Evolutionary conservation across 1,140 invertebrate species (phyloP).

Genomic region (Saxidomus purpurata): DNA sequence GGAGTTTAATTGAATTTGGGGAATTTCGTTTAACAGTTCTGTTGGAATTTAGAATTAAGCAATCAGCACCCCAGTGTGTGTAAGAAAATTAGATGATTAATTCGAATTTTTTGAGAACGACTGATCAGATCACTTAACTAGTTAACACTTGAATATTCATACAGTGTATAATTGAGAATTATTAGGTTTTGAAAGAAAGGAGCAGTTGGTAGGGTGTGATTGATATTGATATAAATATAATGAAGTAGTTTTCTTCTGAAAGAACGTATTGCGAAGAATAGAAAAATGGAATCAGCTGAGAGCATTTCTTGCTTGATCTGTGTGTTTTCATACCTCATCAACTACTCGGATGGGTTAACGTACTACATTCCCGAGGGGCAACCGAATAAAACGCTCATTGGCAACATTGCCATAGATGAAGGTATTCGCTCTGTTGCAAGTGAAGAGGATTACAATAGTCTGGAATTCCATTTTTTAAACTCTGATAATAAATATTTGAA

Average conservation of each 20-base stretch:
- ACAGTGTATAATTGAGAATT: background rate
- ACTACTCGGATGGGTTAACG: slow-evolving; percentile 60
- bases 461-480: slow-evolving; percentile 55
- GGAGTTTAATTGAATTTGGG: slow-evolving; percentile 51
- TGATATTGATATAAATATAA: background rate
- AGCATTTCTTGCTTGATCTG: slow-evolving; percentile 62
- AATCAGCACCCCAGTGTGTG: slow-evolving; percentile 10
- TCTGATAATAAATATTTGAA: slow-evolving; percentile 36
- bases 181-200: background rate
- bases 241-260: background rate
- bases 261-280: background rate
- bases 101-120: background rate
- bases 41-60: slow-evolving; percentile 27
- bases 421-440: slow-evolving; percentile 41
- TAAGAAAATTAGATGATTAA: slow-evolving; percentile 19
- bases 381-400: slow-evolving; percentile 68
- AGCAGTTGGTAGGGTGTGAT: background rate
- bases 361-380: slow-evolving; percentile 67
- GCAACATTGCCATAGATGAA: slow-evolving; percentile 63
- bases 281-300: slow-evolving; percentile 60
- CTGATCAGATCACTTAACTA: background rate
- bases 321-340: slow-evolving; percentile 59
- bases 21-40: slow-evolving; percentile 59
- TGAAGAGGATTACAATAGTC: slow-evolving; percentile 57
- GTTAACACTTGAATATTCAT: background rate